Evolutionary conservation across 2,888 invertebrate species (phyloP).

Genomic region (Cerastis leucographa): DNA sequence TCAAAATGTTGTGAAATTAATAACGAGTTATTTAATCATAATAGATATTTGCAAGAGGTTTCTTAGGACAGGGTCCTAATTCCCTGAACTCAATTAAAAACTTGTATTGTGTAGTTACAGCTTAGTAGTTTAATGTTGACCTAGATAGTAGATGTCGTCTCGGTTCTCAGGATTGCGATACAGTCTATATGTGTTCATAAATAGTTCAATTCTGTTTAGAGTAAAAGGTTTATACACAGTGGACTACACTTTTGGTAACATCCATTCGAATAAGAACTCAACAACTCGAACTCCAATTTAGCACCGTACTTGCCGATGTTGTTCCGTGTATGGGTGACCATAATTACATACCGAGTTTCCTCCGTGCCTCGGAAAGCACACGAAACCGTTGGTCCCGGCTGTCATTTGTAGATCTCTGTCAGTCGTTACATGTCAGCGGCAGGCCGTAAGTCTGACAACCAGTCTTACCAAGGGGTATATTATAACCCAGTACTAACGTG

Average conservation of each 20-base stretch:
- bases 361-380: not conserved
- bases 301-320: too few species aligned
- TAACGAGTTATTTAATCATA: not conserved
- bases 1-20: not conserved
- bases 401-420: not conserved
- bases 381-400: not conserved
- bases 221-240: not conserved
- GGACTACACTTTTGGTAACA: not conserved
- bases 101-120: not conserved
- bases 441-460: too few species aligned
- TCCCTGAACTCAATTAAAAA: constrained; percentile 27
- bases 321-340: not conserved
- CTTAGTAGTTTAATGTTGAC: not conserved
- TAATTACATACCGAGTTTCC: too few species aligned
- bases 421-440: too few species aligned
- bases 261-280: not conserved
- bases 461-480: too few species aligned
- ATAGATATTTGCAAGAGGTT: not conserved
- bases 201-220: not conserved
- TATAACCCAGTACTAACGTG: too few species aligned
- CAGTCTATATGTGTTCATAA: not conserved
- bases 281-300: too few species aligned
- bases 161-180: constrained; percentile 1
- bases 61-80: constrained; percentile 9
- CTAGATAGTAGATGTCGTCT: not conserved